Evolutionary conservation across 2,888 invertebrate species (phyloP), one percentile per base, ranked within the genome.

Genomic region (Tetanocera ferruginea): DNA sequence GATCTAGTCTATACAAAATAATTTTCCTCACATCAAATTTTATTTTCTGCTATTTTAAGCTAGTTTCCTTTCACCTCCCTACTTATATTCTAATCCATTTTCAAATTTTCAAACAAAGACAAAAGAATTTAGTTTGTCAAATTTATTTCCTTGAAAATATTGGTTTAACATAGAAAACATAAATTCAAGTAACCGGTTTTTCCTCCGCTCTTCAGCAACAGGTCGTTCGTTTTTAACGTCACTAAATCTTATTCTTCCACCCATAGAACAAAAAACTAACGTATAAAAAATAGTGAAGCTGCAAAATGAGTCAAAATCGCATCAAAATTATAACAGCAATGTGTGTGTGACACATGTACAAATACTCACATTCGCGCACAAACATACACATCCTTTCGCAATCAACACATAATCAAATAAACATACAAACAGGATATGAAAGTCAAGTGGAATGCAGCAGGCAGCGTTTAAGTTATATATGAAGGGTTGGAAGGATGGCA

Each of bases 361-460:
- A 1, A n/a, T n/a, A 34, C 71, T 23, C 31, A 52, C 31, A 57
- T 55, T 34, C 8, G 5, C 52, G 31, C 37, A 31, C 4, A 31
- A 55, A 11, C 23, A 14, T 34, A 34, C 49, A 55, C 43, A 57
- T 43, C 34, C 55, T 55, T 28, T 49, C 73, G 49, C 64, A 66
- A 52, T 62, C 78, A 76, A 60, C 66, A 71, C 71, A 79, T 79
- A 79, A 77, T 77, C 77, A 70, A 79, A 79, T 79, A 74, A 79
- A 73, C 76, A 76, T 66, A 74, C 70, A 76, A 79, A 77, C 74
- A 70, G 79, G 75, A 79, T 77, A 77, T 79, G 79, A 79, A 77
- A 79, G 76, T 79, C 76, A 79, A 76, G 75, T 77, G 77, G 64
- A 71, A 28, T 71, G 31, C 43, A 37, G 43, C 14, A 64, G 5